phyloP scores from a whole-genome alignment of 2,113 vertebrate species.

The Pachypanchax playfairii region DNA sequence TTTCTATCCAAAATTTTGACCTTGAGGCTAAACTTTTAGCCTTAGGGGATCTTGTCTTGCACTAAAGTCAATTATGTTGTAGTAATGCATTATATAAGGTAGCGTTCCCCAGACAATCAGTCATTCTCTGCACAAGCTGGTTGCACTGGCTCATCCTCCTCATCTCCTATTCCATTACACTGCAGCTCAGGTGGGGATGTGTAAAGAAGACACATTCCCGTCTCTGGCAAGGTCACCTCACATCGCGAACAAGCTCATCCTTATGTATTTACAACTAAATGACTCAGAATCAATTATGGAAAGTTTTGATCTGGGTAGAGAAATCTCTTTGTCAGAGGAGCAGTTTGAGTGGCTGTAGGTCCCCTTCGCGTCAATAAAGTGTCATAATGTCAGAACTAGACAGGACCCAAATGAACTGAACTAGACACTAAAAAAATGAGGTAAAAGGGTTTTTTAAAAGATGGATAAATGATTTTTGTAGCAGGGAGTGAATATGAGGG shows the following conservation, averaged over 20 bases:
- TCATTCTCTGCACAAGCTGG: conserved; percentile 72
- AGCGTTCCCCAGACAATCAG: conserved; percentile 65
- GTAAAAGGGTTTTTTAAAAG: no score
- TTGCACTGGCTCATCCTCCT: conserved; percentile 63
- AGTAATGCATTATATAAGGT: conserved; percentile 72
- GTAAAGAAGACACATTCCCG: conserved; percentile 41
- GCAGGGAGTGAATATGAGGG: no score
- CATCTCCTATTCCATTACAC: conserved; percentile 58
- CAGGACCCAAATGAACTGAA: no score
- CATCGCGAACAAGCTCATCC: conserved; percentile 4
- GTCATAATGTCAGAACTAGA: no score
- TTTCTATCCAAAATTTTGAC: conserved; percentile 55
- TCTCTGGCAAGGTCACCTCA: conserved; percentile 71
- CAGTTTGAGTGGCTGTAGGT: neutral
- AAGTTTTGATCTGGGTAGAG: conserved; percentile 34
- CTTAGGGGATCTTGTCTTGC: conserved; percentile 59
- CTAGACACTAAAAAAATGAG: no score
- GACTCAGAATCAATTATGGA: conserved; percentile 29
- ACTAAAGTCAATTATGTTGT: conserved; percentile 74
- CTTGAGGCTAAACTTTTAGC: conserved; percentile 64
- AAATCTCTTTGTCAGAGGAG: neutral
- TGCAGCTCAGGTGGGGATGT: conserved; percentile 41
- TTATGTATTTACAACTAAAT: conserved; percentile 43
- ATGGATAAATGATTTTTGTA: no score
- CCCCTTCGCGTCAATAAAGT: neutral